phyloP scores from a whole-genome alignment of 2,797 vertebrate species.

The Emys orbicularis region DNA sequence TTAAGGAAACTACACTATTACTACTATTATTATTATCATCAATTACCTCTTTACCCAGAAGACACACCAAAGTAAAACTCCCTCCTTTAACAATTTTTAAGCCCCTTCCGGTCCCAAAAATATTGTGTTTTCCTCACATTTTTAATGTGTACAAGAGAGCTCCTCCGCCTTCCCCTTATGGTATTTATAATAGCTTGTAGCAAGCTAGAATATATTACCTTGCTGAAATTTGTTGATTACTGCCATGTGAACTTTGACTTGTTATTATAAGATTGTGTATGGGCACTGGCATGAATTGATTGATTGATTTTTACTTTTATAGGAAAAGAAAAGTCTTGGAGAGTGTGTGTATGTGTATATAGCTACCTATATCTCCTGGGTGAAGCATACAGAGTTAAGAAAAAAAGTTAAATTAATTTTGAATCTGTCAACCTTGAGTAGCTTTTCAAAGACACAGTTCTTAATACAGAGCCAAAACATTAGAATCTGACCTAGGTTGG shows the following conservation, averaged over 20 bases:
- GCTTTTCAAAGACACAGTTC: conserved; percentile 8
- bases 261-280: background rate
- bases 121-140: rapidly evolving
- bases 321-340: conserved; percentile 52
- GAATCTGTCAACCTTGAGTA: conserved; percentile 4
- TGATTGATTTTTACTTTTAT: conserved; percentile 47
- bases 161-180: background rate
- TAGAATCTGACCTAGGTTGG: conserved; percentile 51
- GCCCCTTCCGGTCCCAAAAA: background rate
- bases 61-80: background rate
- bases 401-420: conserved; percentile 34
- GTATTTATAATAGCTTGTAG: background rate
- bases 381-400: conserved; percentile 45
- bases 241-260: background rate
- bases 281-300: background rate
- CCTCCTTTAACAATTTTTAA: background rate
- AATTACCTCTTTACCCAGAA: too few species aligned
- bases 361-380: background rate
- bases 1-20: background rate
- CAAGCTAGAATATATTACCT: conserved; percentile 33
- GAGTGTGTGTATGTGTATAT: conserved; percentile 13
- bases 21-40: too few species aligned
- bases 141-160: background rate
- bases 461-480: conserved; percentile 40
- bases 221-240: conserved; percentile 6